Evolutionary conservation across 2,797 vertebrate genomes (phyloP).

Genomic region (Meda fulgida): DNA sequence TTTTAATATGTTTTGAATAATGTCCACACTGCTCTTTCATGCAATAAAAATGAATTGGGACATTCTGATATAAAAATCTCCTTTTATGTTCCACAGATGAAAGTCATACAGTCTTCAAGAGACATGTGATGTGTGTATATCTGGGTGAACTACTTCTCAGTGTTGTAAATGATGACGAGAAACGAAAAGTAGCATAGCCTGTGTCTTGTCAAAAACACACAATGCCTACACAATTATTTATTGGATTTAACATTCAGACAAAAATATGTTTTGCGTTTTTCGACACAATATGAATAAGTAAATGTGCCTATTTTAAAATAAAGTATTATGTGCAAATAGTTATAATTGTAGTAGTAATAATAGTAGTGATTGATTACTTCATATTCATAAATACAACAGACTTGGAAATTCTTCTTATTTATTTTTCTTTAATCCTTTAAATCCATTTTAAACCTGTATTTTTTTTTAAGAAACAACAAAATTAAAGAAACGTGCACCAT

Average conservation of each 20-base stretch:
- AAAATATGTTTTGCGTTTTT: no score
- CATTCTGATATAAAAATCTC: background rate
- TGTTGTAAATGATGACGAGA: background rate
- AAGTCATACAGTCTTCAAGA: background rate
- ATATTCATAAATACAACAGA: no score
- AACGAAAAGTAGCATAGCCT: background rate
- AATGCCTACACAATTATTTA: background rate
- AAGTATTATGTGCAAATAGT: no score
- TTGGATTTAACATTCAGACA: background rate
- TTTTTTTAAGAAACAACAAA: no score
- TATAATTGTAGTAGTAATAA: no score
- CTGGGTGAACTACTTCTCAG: background rate
- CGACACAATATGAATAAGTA: no score
- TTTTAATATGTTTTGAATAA: constrained; percentile 2
- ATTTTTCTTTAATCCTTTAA: no score
- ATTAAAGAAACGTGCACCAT: no score
- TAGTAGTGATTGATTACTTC: no score
- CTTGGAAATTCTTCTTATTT: no score
- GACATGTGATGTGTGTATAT: background rate
- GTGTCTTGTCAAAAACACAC: background rate
- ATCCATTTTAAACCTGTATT: no score
- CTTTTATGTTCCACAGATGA: background rate
- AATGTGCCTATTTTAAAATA: no score
- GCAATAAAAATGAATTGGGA: background rate
- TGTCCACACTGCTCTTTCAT: background rate